A percentile compares a stretch with the other conserved stretches of the same genome.
Conservation (phyloP, 2,797 vertebrate species). For the Sorex maritimensis region DNA sequence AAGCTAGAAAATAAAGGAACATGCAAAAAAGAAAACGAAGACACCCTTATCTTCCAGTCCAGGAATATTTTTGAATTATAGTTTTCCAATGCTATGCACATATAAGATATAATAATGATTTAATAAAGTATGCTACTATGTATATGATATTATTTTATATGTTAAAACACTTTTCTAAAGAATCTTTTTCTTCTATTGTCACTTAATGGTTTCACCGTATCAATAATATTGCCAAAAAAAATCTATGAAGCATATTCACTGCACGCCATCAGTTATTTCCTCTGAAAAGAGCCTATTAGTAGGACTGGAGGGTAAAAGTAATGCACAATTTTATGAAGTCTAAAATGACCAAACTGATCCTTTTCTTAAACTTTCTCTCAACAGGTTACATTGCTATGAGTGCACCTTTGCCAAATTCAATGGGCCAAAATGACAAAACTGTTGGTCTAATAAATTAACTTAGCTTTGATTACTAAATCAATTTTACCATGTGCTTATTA, state of each 20-base stretch:
- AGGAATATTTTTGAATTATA: slow-evolving; percentile 40
- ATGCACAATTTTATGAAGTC: background rate
- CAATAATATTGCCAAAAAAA: background rate
- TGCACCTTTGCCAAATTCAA: slow-evolving; percentile 13
- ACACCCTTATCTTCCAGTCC: background rate
- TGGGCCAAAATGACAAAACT: background rate
- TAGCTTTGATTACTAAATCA: slow-evolving; percentile 6
- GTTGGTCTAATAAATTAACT: slow-evolving; percentile 31
- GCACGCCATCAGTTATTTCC: slow-evolving; percentile 10
- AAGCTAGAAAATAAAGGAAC: slow-evolving; percentile 55
- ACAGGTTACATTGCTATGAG: background rate
- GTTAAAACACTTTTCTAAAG: slow-evolving; percentile 33
- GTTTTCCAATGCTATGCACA: background rate
- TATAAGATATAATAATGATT: slow-evolving; percentile 8
- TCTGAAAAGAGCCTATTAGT: slow-evolving; percentile 15
- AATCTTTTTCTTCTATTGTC: background rate
- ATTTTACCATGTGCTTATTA: background rate
- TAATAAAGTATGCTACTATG: background rate
- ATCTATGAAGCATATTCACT: slow-evolving; percentile 17
- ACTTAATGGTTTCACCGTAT: background rate
- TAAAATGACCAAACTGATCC: background rate
- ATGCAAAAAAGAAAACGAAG: slow-evolving; percentile 20
- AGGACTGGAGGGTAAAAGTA: background rate
- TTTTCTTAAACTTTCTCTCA: background rate
- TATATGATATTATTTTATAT: background rate